A percentile compares a stretch with the other conserved stretches of the same genome.
phyloP scores from a whole-genome alignment of 2,113 vertebrate genomes.

The Epinephelus fuscoguttatus region DNA sequence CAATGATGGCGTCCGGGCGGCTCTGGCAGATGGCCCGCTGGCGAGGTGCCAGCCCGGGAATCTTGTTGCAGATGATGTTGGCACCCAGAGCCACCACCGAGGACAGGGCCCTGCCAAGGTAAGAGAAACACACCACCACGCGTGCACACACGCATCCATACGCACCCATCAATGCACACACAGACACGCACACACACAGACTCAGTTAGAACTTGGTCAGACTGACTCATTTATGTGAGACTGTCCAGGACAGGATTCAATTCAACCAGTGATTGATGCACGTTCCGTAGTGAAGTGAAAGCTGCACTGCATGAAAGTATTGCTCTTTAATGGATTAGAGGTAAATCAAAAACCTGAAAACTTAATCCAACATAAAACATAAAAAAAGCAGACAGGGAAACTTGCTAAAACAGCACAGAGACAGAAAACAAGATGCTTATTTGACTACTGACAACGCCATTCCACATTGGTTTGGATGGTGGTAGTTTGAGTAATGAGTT shows the following conservation, averaged over 20 bases:
- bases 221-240: constrained; percentile 59
- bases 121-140: constrained; percentile 50
- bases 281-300: constrained; percentile 52
- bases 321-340: constrained; percentile 59
- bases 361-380: constrained; percentile 43
- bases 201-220: constrained; percentile 54
- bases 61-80: constrained; percentile 99
- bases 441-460: constrained; percentile 62
- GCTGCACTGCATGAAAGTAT: constrained; percentile 38
- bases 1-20: constrained; percentile 99
- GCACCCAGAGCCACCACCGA: constrained; percentile 87
- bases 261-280: constrained; percentile 65
- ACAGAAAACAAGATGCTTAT: constrained; percentile 68
- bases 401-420: constrained; percentile 30
- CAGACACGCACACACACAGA: constrained; percentile 40
- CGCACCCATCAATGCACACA: constrained; percentile 17
- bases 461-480: constrained; percentile 67
- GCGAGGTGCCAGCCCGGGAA: constrained; percentile 97
- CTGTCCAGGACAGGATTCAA: constrained; percentile 62
- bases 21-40: constrained; percentile 99
- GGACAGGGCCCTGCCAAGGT: constrained; percentile 80
- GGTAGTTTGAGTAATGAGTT: constrained; percentile 61
- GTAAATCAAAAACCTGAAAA: constrained; percentile 59
- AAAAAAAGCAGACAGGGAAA: constrained; percentile 9
- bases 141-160: constrained; percentile 12